phyloP scores from a whole-genome alignment of 2,113 vertebrate genomes.

The Toxotes jaculatrix region DNA sequence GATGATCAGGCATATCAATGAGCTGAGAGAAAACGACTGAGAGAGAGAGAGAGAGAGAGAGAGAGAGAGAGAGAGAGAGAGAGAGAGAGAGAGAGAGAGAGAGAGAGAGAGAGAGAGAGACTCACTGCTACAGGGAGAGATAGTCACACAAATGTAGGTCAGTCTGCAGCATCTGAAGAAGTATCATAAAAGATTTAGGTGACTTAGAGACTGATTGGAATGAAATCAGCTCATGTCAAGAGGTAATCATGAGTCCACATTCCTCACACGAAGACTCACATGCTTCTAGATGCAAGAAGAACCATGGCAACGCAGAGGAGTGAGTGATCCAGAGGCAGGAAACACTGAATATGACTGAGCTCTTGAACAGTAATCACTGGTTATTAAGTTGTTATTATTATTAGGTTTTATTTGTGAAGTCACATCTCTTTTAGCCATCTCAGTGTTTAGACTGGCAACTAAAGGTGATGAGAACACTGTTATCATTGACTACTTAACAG shows the following conservation, averaged over 20 bases:
- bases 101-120: conserved; percentile 31
- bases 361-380: background rate
- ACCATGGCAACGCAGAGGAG: conserved; percentile 29
- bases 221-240: conserved; percentile 49
- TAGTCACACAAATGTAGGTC: conserved; percentile 68
- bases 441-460: background rate
- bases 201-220: conserved; percentile 43
- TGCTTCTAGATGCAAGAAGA: conserved; percentile 17
- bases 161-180: conserved; percentile 51
- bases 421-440: too few species aligned
- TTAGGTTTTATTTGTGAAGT: background rate
- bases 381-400: background rate
- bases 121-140: conserved; percentile 30
- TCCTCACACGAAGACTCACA: background rate
- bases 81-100: conserved; percentile 54
- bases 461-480: background rate
- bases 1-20: conserved; percentile 80
- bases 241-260: conserved; percentile 33
- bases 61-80: conserved; percentile 36
- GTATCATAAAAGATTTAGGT: conserved; percentile 34
- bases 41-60: conserved; percentile 32
- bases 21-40: conserved; percentile 62
- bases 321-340: conserved; percentile 22
- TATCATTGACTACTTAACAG: background rate
- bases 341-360: background rate